Conservation (phyloP, 2,888 invertebrate species). For the Orchesella flavescens region DNA sequence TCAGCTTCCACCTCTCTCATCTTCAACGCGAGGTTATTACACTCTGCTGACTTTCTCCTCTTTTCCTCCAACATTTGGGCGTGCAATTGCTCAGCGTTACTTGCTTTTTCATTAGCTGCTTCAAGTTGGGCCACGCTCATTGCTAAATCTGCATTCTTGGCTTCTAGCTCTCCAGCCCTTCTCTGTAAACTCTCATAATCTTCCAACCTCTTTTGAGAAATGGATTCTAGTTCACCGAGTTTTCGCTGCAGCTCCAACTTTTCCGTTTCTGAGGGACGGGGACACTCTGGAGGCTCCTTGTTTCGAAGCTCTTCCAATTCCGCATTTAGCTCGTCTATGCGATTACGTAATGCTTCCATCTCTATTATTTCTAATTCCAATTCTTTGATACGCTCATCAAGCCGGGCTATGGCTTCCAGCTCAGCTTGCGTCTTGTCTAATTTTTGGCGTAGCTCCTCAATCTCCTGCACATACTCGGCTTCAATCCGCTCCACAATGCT, state of each 20-base stretch:
- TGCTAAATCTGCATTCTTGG: neutral
- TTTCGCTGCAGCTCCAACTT: neutral
- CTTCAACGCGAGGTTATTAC: neutral
- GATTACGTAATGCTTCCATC: neutral
- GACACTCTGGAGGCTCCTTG: constrained; percentile 5
- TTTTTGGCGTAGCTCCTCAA: neutral
- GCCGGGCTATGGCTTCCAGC: neutral
- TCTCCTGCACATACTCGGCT: too few relatives aligned
- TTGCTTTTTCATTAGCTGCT: neutral
- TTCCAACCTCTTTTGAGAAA: neutral
- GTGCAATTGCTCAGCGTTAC: constrained; percentile 1
- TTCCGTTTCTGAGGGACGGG: neutral
- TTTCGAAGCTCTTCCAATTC: constrained; percentile 1
- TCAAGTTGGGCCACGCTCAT: neutral
- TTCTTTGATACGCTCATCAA: constrained; percentile 25
- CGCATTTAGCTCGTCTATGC: neutral
- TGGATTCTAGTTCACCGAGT: neutral
- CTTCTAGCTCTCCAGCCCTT: neutral
- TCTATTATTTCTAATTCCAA: constrained; percentile 13
- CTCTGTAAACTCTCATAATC: neutral
- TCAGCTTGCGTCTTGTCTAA: neutral
- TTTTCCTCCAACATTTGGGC: constrained; percentile 34
- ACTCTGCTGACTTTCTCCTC: neutral
- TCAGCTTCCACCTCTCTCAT: constrained; percentile 1
- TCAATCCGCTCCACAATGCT: too few relatives aligned